Base-by-base conservation (phyloP, 2,888 invertebrate genomes). In the Standfussiana lucernea region DNA sequence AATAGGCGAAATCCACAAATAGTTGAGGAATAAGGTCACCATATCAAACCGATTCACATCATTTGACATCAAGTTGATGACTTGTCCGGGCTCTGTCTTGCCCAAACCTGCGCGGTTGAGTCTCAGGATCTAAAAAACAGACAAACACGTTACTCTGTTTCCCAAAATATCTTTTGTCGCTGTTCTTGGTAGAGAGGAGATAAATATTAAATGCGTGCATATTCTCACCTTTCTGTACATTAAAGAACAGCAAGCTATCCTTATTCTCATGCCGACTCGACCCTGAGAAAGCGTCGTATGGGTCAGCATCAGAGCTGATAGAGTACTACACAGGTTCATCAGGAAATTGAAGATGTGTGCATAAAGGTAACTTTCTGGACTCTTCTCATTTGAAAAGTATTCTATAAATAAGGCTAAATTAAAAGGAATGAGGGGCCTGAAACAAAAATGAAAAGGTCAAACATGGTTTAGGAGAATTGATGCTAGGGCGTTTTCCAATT, bases 21-120 rank as follows among this genome's bases (percentile, higher is more conserved):
- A 98, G 93, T 98, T 98, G 6, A 98, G 93, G 91, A 97, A 97
- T 67, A 97, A 84, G n/a, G 98, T 97, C 28, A 97, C 97, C 93
- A 97, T 93, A 90, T 99, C 99, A 92, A 99, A 98, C 79, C 98
- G 97, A 87, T 97, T 97, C 5, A 99, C 98, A 91, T 99, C 99
- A 89, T 98, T 99, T 0, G 98, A 98, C 95, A 99, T 97, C 75
- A 99, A 94, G 93, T 99, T 99, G 61, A 99, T 97, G 86, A 99
- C 97, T 93, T 98, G 98, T 0, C 98, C 99, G 83, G 98, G 93
- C 95, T 97, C 90, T 92, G 98, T 97, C 91, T 97, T 96, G 62
- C 96, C 96, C 83, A 98, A 90, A 1, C 98, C 97, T 3, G 94
- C 92, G 83, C 97, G 97, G 88, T 97, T 97, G 1, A 96, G 92